A percentile compares a stretch with the other conserved stretches of the same genome.
phyloP scores from a whole-genome alignment of 2,113 vertebrate species.

The Raja brachyura region DNA sequence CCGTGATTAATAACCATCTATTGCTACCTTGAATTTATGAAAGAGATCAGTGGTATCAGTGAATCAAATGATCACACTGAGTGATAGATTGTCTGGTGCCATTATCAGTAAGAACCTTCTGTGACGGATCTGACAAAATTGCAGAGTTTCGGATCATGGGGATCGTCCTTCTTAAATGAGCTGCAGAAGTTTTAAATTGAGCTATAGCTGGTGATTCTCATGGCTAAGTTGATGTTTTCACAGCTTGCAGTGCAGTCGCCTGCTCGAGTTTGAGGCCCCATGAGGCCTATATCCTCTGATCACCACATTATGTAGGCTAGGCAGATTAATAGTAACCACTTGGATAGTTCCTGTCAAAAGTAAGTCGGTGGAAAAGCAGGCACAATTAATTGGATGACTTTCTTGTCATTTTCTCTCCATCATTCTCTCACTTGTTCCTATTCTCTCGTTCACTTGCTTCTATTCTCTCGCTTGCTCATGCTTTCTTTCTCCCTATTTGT shows the following conservation, averaged over 20 bases:
- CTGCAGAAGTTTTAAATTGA: not conserved
- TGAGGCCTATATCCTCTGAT: not conserved
- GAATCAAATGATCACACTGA: not conserved
- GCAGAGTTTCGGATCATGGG: not conserved
- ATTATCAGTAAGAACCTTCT: not conserved
- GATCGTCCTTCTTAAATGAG: not conserved
- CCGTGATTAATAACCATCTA: not conserved
- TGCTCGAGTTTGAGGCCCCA: not conserved
- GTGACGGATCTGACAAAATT: not conserved
- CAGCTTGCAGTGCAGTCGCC: not conserved
- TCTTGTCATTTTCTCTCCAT: too few species aligned
- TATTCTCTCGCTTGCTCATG: too few species aligned
- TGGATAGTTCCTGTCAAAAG: not conserved
- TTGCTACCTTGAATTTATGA: not conserved
- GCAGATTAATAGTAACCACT: not conserved
- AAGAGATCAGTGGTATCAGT: not conserved
- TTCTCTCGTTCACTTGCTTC: too few species aligned
- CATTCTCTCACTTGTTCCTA: too few species aligned
- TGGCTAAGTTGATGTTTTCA: not conserved
- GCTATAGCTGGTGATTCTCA: not conserved
- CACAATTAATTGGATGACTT: not conserved
- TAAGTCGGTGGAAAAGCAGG: not conserved
- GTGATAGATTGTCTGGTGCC: not conserved
- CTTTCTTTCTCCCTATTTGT: too few species aligned
- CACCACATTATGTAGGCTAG: not conserved